A percentile compares a stretch with the other conserved stretches of the same genome.
These are phyloP conservation scores for Chondrilla cf. caribensis DNA, from an alignment of 37 sponge, comb jelly and placozoan species.

Conservation along the genomic window DNA sequence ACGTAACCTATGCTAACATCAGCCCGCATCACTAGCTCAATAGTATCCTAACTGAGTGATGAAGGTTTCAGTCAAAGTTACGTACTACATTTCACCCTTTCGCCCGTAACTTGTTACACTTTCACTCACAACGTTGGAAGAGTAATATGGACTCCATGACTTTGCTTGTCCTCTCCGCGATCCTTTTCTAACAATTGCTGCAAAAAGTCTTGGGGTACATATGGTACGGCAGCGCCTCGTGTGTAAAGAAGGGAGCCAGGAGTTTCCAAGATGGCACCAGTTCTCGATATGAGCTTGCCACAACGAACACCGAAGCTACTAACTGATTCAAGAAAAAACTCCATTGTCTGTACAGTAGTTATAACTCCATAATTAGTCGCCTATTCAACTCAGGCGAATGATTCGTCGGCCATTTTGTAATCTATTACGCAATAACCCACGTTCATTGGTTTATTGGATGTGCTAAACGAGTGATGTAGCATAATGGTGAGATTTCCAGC, in stretches of 20 bases:
- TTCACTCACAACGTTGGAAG: slow-evolving; percentile 57
- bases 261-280: slow-evolving; percentile 39
- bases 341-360: not conserved
- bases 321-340: slow-evolving; percentile 15
- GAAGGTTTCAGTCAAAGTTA: too few species aligned
- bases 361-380: not conserved
- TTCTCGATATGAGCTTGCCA: slow-evolving; percentile 24
- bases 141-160: slow-evolving; percentile 15
- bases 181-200: slow-evolving; percentile 6
- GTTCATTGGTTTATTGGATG: too few species aligned
- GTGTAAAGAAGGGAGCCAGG: slow-evolving; percentile 69
- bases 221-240: slow-evolving; percentile 67
- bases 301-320: slow-evolving; percentile 38
- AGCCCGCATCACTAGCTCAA: too few species aligned
- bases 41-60: too few species aligned
- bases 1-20: too few species aligned
- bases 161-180: not conserved
- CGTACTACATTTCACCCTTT: too few species aligned
- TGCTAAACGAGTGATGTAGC: too few species aligned
- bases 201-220: slow-evolving; percentile 64
- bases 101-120: too few species aligned
- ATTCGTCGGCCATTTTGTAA: too few species aligned
- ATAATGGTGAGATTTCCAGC: slow-evolving; percentile 64
- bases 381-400: too few species aligned
- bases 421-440: too few species aligned